Conservation (phyloP, 2,797 vertebrate genomes). For the Neosilurus mollespiculum region DNA sequence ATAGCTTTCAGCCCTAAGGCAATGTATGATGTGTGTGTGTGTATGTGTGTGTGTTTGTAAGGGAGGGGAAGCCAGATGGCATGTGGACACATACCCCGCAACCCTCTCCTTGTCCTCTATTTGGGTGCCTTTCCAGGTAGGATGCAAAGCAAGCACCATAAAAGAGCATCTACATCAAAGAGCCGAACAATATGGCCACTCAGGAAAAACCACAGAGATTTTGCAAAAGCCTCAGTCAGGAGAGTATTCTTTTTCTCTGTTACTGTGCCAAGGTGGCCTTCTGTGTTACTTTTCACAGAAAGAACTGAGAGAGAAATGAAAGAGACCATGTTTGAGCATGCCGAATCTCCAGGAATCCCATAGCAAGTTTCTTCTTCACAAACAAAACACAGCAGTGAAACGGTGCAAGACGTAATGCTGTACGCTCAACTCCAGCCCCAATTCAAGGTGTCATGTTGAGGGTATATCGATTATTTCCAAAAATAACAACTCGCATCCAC, state of each 20-base stretch:
- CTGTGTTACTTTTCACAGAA: constrained; percentile 33
- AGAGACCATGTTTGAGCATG: background rate
- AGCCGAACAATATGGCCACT: constrained; percentile 62
- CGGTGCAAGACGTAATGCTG: background rate
- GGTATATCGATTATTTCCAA: constrained; percentile 12
- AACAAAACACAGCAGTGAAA: background rate
- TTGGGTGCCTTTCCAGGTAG: constrained; percentile 70
- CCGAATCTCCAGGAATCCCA: background rate
- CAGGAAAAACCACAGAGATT: constrained; percentile 64
- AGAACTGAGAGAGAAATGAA: constrained; percentile 22
- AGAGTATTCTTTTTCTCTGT: constrained; percentile 64
- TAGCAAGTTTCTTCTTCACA: background rate
- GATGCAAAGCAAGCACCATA: constrained; percentile 45
- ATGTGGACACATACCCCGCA: constrained; percentile 61
- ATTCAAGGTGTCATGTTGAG: constrained; percentile 23
- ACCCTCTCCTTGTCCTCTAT: constrained; percentile 62
- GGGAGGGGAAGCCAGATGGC: constrained; percentile 65
- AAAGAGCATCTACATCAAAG: constrained; percentile 67
- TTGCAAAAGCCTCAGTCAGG: constrained; percentile 62
- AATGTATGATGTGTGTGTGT: constrained; percentile 20
- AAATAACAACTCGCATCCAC: background rate
- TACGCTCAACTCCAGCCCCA: background rate
- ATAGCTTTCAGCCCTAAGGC: constrained; percentile 29
- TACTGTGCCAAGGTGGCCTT: constrained; percentile 59
- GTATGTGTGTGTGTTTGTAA: constrained; percentile 40